These are phyloP conservation scores for Epinephelus fuscoguttatus DNA, from an alignment of 2,113 vertebrate species.

Conservation along the genomic window DNA sequence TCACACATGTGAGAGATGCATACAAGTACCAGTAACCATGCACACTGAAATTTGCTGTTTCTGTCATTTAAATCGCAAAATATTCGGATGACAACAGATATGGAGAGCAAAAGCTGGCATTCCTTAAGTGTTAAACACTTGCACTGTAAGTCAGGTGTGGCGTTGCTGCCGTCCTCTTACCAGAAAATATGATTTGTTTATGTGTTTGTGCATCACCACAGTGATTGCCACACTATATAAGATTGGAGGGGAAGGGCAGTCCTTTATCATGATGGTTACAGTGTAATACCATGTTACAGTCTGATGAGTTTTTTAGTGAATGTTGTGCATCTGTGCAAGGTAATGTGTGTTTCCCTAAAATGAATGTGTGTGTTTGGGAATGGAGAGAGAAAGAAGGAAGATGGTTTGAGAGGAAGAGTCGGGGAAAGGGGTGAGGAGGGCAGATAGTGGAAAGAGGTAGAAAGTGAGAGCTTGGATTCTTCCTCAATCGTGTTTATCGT, in stretches of 20 bases:
- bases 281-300: neutral
- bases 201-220: slow-evolving; percentile 23
- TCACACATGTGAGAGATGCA: neutral
- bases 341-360: neutral
- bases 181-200: slow-evolving; percentile 23
- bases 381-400: neutral
- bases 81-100: neutral
- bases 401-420: slow-evolving; percentile 1
- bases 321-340: neutral
- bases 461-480: slow-evolving; percentile 16
- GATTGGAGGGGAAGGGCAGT: slow-evolving; percentile 8
- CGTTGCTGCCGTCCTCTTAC: neutral
- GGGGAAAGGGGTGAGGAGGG: neutral
- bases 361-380: neutral
- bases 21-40: neutral
- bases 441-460: neutral
- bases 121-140: neutral
- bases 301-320: slow-evolving; percentile 8
- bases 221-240: slow-evolving; percentile 21
- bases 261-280: slow-evolving; percentile 18
- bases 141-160: neutral
- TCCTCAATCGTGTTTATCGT: slow-evolving; percentile 23
- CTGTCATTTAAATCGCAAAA: neutral
- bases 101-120: neutral
- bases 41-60: neutral